Evolutionary conservation across 2,888 invertebrate genomes (phyloP).

Genomic region (Cephus pulcher): DNA sequence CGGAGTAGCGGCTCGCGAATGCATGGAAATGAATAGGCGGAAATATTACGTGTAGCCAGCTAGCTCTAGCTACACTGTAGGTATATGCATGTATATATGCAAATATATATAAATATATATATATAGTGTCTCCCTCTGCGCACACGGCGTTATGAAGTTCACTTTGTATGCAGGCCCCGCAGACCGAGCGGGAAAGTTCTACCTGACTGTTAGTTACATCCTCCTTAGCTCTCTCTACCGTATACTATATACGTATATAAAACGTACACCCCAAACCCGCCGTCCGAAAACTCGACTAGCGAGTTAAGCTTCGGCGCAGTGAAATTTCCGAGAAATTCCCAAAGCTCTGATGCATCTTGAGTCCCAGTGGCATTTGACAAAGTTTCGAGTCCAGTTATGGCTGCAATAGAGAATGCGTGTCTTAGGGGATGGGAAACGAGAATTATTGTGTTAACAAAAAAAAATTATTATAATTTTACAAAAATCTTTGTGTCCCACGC

Average conservation of each 20-base stretch:
- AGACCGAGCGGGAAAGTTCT: conserved; percentile 28
- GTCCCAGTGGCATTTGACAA: background rate
- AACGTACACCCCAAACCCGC: background rate
- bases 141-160: conserved; percentile 31
- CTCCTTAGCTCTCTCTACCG: conserved; percentile 15
- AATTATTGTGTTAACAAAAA: background rate
- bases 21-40: conserved; percentile 42
- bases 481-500: background rate
- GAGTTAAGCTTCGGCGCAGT: conserved; percentile 5
- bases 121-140: background rate
- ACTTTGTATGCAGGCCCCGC: conserved; percentile 29
- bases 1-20: conserved; percentile 27
- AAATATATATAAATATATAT: background rate
- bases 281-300: background rate
- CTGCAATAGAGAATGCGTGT: background rate
- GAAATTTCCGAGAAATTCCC: conserved; percentile 22
- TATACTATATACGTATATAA: background rate
- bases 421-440: background rate
- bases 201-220: conserved; percentile 29
- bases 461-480: background rate
- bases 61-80: background rate
- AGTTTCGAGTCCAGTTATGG: background rate
- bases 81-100: background rate
- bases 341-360: background rate
- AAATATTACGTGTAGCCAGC: conserved; percentile 40